Evolutionary conservation across 2,113 vertebrate species (phyloP), one percentile per base, ranked within the genome.

Genomic region (Thamnophis sirtalis): DNA sequence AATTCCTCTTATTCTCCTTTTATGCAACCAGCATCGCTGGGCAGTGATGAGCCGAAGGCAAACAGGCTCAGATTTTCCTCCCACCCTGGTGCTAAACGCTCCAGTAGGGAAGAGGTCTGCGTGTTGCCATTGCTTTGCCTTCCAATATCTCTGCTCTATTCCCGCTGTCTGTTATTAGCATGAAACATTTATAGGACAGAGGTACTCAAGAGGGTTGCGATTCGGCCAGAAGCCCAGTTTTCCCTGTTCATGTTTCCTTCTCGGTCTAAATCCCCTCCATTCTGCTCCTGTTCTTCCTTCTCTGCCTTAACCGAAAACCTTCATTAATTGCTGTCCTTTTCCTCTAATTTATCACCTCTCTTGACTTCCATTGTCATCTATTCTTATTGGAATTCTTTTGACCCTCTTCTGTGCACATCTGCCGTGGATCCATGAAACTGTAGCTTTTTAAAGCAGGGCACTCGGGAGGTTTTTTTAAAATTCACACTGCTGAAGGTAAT

Each of bases 141-240:
- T 93, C 94, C 1, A 3, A 9, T 0, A 0, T 21, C 11, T 49
- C 54, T 80, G 93, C 87, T 19, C 19, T 58, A 84, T 49, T 73
- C 33, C 86, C 21, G 11, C 54, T 89, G 88, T 55, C 56, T 93
- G 28, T 19, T 51, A 10, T 53, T 94, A 11, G 24, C 91, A 60
- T 91, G 93, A 68, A 90, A 87, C 87, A 84, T 91, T 88, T 85
- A 93, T 93, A 48, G 49, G 22, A 24, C 48, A 86, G 51, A 93
- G 26, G 9, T 28, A 73, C 89, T 68, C 87, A 89, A 33, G 92
- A 87, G 93, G 33, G 21, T 1, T 68, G 92, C 50, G 21, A 38
- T 63, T 28, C 90, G 58, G 54, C 58, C 50, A 0, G 0, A 11
- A 89, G 5, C 49, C 90, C 53, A 55, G 9, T 90, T 86, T 88